Conservation (phyloP, 2,797 vertebrate genomes). For the Adrianichthys oophorus region DNA sequence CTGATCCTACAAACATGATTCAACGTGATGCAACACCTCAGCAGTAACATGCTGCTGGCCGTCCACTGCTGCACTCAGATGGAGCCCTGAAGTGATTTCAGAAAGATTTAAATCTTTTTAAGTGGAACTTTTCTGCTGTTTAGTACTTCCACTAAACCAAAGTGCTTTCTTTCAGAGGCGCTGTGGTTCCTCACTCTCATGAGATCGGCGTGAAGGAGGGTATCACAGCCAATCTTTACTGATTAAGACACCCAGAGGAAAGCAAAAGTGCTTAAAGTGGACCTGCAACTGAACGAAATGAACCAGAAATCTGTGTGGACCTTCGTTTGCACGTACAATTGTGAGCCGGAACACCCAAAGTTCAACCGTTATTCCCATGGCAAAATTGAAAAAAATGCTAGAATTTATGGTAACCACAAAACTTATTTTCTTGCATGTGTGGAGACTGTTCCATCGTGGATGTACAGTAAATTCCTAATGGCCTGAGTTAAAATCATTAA, state of each 20-base stretch:
- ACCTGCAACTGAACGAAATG: constrained; percentile 49
- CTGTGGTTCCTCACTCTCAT: constrained; percentile 16
- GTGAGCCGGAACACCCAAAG: constrained; percentile 10
- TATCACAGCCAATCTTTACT: constrained; percentile 41
- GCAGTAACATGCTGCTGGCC: constrained; percentile 10
- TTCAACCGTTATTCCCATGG: background rate
- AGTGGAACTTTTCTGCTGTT: constrained; percentile 19
- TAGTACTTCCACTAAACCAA: constrained; percentile 12
- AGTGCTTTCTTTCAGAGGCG: constrained; percentile 23
- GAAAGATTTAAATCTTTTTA: constrained; percentile 26
- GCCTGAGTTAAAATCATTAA: constrained; percentile 51
- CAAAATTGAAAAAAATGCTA: constrained; percentile 19
- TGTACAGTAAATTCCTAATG: constrained; percentile 30
- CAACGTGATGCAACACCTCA: constrained; percentile 49
- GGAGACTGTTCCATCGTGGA: constrained; percentile 16
- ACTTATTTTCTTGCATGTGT: constrained; percentile 35
- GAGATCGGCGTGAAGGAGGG: constrained; percentile 34
- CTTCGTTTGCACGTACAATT: constrained; percentile 13
- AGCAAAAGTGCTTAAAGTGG: constrained; percentile 54
- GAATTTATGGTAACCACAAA: constrained; percentile 14
- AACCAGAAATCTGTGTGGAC: constrained; percentile 53
- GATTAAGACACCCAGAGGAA: constrained; percentile 51
- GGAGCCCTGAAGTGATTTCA: constrained; percentile 10
- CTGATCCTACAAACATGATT: constrained; percentile 28
- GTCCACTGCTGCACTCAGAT: constrained; percentile 5